Conservation (phyloP, 2,797 vertebrate genomes). For the Nannoperca australis region DNA sequence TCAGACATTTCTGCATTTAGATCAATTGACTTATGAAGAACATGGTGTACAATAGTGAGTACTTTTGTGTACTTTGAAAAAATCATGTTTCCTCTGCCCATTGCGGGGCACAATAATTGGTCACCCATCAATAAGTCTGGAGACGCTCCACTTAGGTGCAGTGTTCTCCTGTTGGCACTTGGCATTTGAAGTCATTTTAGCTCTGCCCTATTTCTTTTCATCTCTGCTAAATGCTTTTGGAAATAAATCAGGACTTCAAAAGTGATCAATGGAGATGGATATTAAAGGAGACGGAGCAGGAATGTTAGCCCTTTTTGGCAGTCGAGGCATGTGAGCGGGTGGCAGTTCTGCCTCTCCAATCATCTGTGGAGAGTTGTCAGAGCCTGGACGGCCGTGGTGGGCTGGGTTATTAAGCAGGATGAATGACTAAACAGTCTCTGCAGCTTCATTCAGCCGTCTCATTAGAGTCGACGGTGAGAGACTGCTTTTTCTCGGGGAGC, state of each 20-base stretch:
- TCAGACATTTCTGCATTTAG: slow-evolving; percentile 6
- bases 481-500: slow-evolving; percentile 69
- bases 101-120: slow-evolving; percentile 15
- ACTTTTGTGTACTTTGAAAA: background rate
- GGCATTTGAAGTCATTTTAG: slow-evolving; percentile 56
- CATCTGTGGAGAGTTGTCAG: slow-evolving; percentile 79
- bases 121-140: slow-evolving; percentile 47
- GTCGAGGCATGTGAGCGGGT: slow-evolving; percentile 60
- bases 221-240: slow-evolving; percentile 75
- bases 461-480: slow-evolving; percentile 77
- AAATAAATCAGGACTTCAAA: slow-evolving; percentile 75
- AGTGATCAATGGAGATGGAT: slow-evolving; percentile 81
- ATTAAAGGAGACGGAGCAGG: slow-evolving; percentile 75
- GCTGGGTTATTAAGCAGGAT: slow-evolving; percentile 85
- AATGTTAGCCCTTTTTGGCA: slow-evolving; percentile 76
- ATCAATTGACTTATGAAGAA: slow-evolving; percentile 11
- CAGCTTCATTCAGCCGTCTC: slow-evolving; percentile 80
- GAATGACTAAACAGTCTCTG: slow-evolving; percentile 82
- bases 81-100: background rate
- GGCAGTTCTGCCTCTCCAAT: slow-evolving; percentile 78
- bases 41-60: background rate
- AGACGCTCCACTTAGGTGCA: slow-evolving; percentile 38
- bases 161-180: slow-evolving; percentile 42
- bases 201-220: slow-evolving; percentile 66
- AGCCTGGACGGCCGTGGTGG: slow-evolving; percentile 69